These are phyloP conservation scores for Pygoscelis antarcticus DNA, from an alignment of 2,113 vertebrate species.

Conservation along the genomic window DNA sequence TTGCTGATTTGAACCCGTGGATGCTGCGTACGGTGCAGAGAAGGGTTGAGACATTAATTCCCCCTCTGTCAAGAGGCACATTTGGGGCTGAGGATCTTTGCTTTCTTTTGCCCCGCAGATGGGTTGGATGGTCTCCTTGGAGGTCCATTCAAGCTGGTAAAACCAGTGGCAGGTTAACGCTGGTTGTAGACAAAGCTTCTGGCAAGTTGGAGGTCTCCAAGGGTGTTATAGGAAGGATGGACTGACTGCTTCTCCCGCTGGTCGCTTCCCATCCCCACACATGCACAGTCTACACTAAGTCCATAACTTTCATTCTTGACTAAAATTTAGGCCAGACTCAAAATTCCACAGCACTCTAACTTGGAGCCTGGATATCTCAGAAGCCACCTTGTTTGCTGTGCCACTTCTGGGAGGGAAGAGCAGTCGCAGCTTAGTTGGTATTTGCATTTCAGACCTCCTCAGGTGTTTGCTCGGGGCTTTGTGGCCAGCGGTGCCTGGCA, in stretches of 20 bases:
- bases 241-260: neutral
- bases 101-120: neutral
- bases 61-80: neutral
- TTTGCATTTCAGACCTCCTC: constrained; percentile 1
- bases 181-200: neutral
- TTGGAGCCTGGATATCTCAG: neutral
- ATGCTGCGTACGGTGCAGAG: fast-evolving
- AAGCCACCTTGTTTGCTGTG: neutral
- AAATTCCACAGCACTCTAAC: neutral
- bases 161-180: fast-evolving
- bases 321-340: neutral
- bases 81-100: neutral
- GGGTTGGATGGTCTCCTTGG: neutral
- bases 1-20: neutral
- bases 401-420: neutral
- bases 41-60: neutral
- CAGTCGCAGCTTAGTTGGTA: neutral
- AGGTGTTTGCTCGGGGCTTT: neutral
- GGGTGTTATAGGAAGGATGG: fast-evolving
- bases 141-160: neutral
- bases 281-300: neutral
- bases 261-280: neutral
- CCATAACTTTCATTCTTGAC: neutral
- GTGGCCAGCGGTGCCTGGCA: neutral
- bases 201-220: neutral